Percentiles rank a stretch among this genome's conserved stretches.
phyloP scores from a whole-genome alignment of 2,888 invertebrate species.

The Acronicta alni region DNA sequence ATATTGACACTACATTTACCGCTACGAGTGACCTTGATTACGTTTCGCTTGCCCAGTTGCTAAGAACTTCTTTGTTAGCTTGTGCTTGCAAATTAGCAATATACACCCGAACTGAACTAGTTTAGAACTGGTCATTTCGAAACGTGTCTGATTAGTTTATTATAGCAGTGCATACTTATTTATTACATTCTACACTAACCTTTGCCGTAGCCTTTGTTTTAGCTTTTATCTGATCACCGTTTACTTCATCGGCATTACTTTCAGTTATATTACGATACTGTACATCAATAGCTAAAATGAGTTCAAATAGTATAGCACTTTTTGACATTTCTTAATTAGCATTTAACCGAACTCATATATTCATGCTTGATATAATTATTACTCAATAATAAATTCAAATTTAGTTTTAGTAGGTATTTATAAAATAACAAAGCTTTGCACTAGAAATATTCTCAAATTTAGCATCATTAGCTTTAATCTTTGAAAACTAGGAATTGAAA shows the following conservation, averaged over 20 bases:
- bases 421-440: conserved; percentile 25
- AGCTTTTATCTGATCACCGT: conserved; percentile 10
- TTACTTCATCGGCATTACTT: conserved; percentile 9
- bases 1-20: conserved; percentile 55
- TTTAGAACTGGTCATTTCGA: conserved; percentile 66
- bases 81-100: conserved; percentile 73
- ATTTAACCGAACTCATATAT: conserved; percentile 1
- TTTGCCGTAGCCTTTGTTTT: conserved; percentile 21
- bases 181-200: conserved; percentile 10
- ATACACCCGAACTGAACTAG: conserved; percentile 74
- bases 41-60: conserved; percentile 66
- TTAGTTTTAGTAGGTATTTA: conserved; percentile 17
- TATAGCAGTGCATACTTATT: conserved; percentile 45
- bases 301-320: conserved; percentile 8
- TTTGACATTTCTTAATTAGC: conserved; percentile 2
- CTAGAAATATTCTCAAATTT: no score
- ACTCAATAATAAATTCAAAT: conserved; percentile 24
- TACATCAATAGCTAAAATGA: background rate
- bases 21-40: conserved; percentile 61
- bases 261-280: no score
- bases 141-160: conserved; percentile 59
- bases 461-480: no score
- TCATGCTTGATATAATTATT: conserved; percentile 34
- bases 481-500: no score
- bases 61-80: conserved; percentile 73